A percentile compares a stretch with the other conserved stretches of the same genome.
phyloP scores from a whole-genome alignment of 2,797 vertebrate genomes.

The Tapirus indicus region DNA sequence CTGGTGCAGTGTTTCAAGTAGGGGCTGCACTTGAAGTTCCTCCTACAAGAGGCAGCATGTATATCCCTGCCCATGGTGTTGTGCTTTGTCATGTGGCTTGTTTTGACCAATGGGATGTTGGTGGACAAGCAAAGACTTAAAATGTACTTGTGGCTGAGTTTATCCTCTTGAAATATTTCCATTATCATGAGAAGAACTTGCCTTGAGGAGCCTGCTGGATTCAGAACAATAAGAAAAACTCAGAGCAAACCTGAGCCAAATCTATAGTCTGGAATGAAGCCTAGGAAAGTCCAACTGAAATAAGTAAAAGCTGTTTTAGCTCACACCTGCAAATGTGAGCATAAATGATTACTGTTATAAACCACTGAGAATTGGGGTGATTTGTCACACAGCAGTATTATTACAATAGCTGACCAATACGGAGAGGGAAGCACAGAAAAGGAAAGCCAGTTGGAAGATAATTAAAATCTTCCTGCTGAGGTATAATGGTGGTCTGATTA shows the following conservation, averaged over 20 bases:
- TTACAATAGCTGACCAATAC: background rate
- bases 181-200: background rate
- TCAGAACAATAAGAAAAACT: conserved; percentile 14
- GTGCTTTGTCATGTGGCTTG: background rate
- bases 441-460: background rate
- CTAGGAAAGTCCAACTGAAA: background rate
- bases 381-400: background rate
- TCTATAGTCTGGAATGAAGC: background rate
- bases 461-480: background rate
- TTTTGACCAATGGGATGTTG: background rate
- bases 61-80: background rate
- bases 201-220: background rate
- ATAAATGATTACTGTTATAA: background rate
- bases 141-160: background rate
- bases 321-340: background rate
- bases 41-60: background rate
- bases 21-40: background rate
- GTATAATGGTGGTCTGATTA: background rate
- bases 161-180: background rate
- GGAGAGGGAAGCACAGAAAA: background rate
- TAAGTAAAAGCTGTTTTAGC: background rate
- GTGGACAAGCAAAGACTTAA: conserved; percentile 18
- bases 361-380: background rate
- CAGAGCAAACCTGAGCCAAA: background rate
- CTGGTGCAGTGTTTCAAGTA: background rate